Conservation (phyloP, 2,797 vertebrate species). For the Alauda arvensis region DNA sequence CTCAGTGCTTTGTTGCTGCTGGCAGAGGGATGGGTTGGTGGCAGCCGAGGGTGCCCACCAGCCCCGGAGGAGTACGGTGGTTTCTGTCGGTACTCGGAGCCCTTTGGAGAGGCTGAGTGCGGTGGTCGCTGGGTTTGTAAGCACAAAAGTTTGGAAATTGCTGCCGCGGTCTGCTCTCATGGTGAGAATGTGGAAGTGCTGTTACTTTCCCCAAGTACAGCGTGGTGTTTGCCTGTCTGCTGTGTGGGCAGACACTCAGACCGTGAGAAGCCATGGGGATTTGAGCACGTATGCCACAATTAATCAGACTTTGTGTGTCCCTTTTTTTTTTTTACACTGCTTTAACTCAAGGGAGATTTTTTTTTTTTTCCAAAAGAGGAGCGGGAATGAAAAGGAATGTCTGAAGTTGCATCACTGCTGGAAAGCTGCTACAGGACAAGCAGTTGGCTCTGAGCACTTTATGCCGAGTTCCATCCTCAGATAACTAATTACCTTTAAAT, state of each 20-base stretch:
- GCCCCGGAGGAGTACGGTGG: neutral
- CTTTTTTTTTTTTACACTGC: neutral
- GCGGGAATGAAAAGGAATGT: neutral
- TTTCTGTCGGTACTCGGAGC: neutral
- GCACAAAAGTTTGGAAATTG: neutral
- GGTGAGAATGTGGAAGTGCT: neutral
- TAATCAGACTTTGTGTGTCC: neutral
- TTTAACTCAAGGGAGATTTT: neutral
- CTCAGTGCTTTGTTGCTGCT: neutral
- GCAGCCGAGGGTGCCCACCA: neutral
- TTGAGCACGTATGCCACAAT: fast-evolving
- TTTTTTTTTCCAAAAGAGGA: neutral
- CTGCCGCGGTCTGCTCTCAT: neutral
- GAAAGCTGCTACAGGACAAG: neutral
- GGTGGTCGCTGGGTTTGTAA: neutral
- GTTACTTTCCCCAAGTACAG: neutral
- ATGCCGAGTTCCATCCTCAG: neutral
- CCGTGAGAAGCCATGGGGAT: fast-evolving
- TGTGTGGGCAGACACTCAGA: neutral
- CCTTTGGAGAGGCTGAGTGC: neutral
- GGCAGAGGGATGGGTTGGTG: fast-evolving
- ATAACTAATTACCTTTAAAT: neutral
- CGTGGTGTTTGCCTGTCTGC: neutral
- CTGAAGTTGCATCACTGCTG: neutral
- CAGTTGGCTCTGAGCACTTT: neutral